A percentile compares a stretch with the other conserved stretches of the same genome.
These are phyloP conservation scores for Lepisosteus oculatus DNA, from an alignment of 2,113 vertebrate species.

Conservation along the genomic window DNA sequence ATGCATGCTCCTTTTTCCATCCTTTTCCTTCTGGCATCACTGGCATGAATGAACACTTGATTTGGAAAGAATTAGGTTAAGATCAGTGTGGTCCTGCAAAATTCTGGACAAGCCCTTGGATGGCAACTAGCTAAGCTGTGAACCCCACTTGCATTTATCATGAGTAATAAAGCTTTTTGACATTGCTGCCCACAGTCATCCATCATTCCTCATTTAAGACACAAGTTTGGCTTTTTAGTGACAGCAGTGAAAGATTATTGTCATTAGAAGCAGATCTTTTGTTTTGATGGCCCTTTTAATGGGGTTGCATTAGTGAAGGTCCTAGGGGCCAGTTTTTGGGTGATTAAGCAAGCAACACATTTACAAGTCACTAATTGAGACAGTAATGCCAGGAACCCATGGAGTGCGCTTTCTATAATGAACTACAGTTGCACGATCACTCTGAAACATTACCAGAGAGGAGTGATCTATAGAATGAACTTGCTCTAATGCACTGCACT, in stretches of 20 bases:
- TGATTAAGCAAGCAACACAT: conserved; percentile 73
- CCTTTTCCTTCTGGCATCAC: not conserved
- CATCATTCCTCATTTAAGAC: conserved; percentile 63
- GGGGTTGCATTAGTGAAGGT: conserved; percentile 60
- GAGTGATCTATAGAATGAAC: conserved; percentile 3
- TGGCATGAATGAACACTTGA: conserved; percentile 29
- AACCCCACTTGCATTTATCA: conserved; percentile 41
- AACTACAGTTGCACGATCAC: conserved; percentile 44
- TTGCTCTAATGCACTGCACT: conserved; percentile 19
- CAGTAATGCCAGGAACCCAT: conserved; percentile 56
- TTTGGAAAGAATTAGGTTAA: conserved; percentile 41
- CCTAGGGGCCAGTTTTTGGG: conserved; percentile 62
- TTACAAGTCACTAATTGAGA: conserved; percentile 72
- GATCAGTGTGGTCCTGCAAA: conserved; percentile 31
- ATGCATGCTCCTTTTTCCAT: conserved; percentile 20
- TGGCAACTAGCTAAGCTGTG: conserved; percentile 12
- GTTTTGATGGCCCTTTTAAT: conserved; percentile 69
- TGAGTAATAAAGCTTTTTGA: conserved; percentile 48
- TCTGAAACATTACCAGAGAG: conserved; percentile 13
- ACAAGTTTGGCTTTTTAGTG: conserved; percentile 52
- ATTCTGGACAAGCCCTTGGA: conserved; percentile 24
- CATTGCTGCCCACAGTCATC: conserved; percentile 42
- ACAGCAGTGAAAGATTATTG: conserved; percentile 60
- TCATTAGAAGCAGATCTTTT: conserved; percentile 66
- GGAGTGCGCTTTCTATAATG: conserved; percentile 50